Evolutionary conservation across 2,888 invertebrate species (phyloP).

Genomic region (Cyclophora punctaria): DNA sequence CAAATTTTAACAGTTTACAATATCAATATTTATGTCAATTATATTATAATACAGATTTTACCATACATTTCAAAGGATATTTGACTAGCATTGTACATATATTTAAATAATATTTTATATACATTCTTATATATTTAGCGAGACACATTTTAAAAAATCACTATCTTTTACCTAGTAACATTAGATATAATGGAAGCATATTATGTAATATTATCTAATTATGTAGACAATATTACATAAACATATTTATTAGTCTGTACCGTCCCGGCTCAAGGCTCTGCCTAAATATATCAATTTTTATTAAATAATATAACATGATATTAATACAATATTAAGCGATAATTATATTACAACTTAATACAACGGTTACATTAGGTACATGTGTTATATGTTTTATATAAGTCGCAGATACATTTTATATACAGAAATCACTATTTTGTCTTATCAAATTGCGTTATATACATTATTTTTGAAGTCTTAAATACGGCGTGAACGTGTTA

Average conservation of each 20-base stretch:
- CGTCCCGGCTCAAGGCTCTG: conserved; percentile 59
- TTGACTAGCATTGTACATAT: not conserved
- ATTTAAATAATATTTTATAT: not conserved
- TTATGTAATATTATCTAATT: not conserved
- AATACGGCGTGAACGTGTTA: conserved; percentile 3
- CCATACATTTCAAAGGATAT: not conserved
- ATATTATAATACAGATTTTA: too few species aligned
- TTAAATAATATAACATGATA: conserved; percentile 2
- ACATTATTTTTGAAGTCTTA: conserved; percentile 13
- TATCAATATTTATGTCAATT: too few species aligned
- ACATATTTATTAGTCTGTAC: conserved; percentile 24
- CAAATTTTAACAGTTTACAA: too few species aligned
- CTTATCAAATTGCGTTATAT: conserved; percentile 15
- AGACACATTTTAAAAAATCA: not conserved
- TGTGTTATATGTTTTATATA: conserved; percentile 9
- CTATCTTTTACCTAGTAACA: too few species aligned
- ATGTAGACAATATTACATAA: not conserved
- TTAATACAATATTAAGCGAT: conserved; percentile 14
- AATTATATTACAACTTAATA: conserved; percentile 23
- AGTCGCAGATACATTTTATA: conserved; percentile 36
- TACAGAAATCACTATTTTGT: conserved; percentile 29
- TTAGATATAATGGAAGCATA: too few species aligned
- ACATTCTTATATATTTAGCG: not conserved
- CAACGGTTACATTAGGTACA: conserved; percentile 18
- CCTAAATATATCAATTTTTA: conserved; percentile 26